Evolutionary conservation across 2,113 vertebrate species (phyloP), one percentile per base, ranked within the genome.

Genomic region (Tachysurus fulvidraco): DNA sequence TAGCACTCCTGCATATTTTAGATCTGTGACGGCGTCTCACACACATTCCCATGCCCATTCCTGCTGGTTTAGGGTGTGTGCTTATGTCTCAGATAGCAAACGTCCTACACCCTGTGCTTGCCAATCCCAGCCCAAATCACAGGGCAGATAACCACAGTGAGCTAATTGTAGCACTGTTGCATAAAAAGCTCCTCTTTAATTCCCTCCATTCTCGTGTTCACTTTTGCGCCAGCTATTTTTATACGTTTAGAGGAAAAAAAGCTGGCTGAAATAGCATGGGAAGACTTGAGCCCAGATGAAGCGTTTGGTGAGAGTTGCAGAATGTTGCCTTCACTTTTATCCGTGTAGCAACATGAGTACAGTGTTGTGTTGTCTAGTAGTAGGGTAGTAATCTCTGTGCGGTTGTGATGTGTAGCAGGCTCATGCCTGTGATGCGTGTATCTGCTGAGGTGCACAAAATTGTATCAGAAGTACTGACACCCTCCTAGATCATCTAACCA

Each of bases 111-210:
- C 90, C 88, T 23, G 10, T 55, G 86, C 86, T 82, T 88, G 89
- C 90, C 88, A 88, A 83, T 81, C 64, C 74, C 41, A 74, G 86
- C 77, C 88, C 84, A 91, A 90, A 91, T 91, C 86, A 91, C 88
- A 91, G 89, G 88, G 84, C 88, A 88, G 84, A 85, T 85, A 88
- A 88, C 90, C 88, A 41, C 86, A 79, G 73, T 73, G 85, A 88
- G 90, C 86, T 91, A 91, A 91, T 88, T 91, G 89, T 89, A 89
- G 86, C 86, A 69, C 88, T 76, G 88, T 85, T 74, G 65, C 60
- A 57, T 17, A 54, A 83, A 88, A 85, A 17, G 50, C 77, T 85
- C 71, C 86, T 79, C 88, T 91, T 85, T 89, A 90, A 90, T 90
- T 89, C 81, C 74, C 71, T 89, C 41, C 77, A 50, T 64, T 89